phyloP scores from a whole-genome alignment of 2,797 vertebrate genomes.

The Cetoscarus ocellatus region DNA sequence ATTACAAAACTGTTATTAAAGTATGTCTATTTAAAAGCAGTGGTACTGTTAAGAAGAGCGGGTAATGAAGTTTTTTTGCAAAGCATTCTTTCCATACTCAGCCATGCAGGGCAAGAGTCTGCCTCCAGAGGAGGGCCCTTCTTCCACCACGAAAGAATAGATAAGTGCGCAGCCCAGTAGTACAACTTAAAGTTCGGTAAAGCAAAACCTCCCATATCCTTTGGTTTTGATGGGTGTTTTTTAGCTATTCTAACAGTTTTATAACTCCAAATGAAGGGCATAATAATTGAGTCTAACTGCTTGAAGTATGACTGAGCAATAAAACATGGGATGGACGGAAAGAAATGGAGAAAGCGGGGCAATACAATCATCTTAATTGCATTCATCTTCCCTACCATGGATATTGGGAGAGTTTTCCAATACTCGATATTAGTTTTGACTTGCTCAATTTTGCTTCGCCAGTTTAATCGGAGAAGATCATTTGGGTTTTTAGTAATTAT shows the following conservation, averaged over 20 bases:
- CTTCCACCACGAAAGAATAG: neutral
- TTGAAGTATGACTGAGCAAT: neutral
- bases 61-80: too few relatives aligned
- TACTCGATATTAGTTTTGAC: neutral
- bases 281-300: neutral
- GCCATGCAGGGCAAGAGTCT: too few relatives aligned
- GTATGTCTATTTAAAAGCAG: too few relatives aligned
- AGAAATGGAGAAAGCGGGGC: neutral
- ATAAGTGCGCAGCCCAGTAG: neutral
- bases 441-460: neutral
- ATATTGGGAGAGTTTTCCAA: neutral
- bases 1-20: too few relatives aligned
- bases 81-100: neutral
- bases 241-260: neutral
- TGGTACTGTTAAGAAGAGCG: too few relatives aligned
- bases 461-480: neutral
- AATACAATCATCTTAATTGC: neutral
- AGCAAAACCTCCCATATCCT: neutral
- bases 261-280: neutral
- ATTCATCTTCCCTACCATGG: neutral
- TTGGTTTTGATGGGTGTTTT: neutral
- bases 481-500: neutral
- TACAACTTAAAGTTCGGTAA: constrained; percentile 1
- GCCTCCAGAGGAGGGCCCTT: neutral
- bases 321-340: constrained; percentile 1